Base-by-base conservation (phyloP, 1,140 invertebrate species). In the Trichomalopsis sarcophagae region DNA sequence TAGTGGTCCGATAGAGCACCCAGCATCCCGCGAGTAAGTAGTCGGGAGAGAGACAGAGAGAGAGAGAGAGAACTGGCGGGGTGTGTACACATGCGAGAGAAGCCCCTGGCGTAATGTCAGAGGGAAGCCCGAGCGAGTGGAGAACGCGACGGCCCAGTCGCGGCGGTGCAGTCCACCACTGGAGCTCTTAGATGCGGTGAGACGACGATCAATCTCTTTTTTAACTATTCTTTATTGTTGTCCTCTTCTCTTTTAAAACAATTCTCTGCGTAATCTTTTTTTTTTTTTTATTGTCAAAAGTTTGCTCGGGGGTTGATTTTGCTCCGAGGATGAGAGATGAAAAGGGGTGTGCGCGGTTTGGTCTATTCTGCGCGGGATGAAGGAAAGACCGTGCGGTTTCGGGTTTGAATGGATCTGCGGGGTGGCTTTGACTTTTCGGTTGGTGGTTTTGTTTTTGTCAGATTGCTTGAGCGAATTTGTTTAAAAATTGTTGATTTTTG, bases 91-190 rank as follows among this genome's bases (percentile, higher is more conserved):
- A 44, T 2, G 73, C 4, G 73, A 77, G 89, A 84, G 90, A 91
- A 90, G 89, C 88, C 88, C 87, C 87, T 87, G 86, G 84, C 88
- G 88, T 89, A 89, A 88, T 85, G 84, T 85, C 87, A 82, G 86
- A 89, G 88, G 87, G 91, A 93, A 92, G 91, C 92, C 92, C 90
- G 90, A 91, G 85, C 90, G 90, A 91, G 85, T 86, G 90, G 89
- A 90, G 89, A 87, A 88, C 89, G 86, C 89, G 86, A 87, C 90
- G 88, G 91, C 87, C 85, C 85, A 86, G 90, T 86, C 82, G 84
- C 87, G 80, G 87, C 89, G 90, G 91, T 86, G 85, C 87, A 87
- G 86, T 87, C 86, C 88, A 87, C 89, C 87, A 88, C 88, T 11
- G 68, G 30, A 33, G 33, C 68, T 85, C 90, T 88, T 88, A 89